Evolutionary conservation across 2,113 vertebrate genomes (phyloP).

Genomic region (Corythoichthys haematopterus): DNA sequence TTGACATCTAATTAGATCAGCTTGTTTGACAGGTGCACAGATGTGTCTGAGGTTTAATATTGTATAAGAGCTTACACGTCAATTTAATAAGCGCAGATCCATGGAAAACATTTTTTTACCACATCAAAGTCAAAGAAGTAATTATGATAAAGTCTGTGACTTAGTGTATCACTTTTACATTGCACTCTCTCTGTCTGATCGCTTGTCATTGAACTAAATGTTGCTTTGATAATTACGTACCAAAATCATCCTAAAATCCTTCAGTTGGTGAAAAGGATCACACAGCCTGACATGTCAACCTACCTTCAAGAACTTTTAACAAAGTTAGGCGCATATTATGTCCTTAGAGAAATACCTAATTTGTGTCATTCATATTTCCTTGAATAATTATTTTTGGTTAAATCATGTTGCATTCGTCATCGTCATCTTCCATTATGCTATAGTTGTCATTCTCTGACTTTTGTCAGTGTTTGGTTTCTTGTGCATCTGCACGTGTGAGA

Average conservation of each 20-base stretch:
- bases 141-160: conserved; percentile 56
- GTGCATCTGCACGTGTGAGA: conserved; percentile 19
- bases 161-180: conserved; percentile 39
- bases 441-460: conserved; percentile 12
- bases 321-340: conserved; percentile 43
- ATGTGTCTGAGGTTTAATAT: conserved; percentile 46
- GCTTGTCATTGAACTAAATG: conserved; percentile 66
- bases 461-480: conserved; percentile 14
- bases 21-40: conserved; percentile 49
- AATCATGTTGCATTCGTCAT: conserved; percentile 38
- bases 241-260: conserved; percentile 71
- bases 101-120: conserved; percentile 26
- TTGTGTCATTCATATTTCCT: conserved; percentile 65
- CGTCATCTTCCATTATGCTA: conserved; percentile 54
- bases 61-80: conserved; percentile 41
- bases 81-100: conserved; percentile 29
- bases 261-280: conserved; percentile 46
- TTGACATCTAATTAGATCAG: conserved; percentile 55
- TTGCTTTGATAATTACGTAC: conserved; percentile 77
- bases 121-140: conserved; percentile 59
- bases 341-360: conserved; percentile 63
- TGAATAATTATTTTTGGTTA: conserved; percentile 62
- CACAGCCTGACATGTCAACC: conserved; percentile 63
- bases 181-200: conserved; percentile 45
- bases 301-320: conserved; percentile 67